Base-by-base conservation (phyloP, 2,888 invertebrate genomes). In the Chymomyza procnemis region DNA sequence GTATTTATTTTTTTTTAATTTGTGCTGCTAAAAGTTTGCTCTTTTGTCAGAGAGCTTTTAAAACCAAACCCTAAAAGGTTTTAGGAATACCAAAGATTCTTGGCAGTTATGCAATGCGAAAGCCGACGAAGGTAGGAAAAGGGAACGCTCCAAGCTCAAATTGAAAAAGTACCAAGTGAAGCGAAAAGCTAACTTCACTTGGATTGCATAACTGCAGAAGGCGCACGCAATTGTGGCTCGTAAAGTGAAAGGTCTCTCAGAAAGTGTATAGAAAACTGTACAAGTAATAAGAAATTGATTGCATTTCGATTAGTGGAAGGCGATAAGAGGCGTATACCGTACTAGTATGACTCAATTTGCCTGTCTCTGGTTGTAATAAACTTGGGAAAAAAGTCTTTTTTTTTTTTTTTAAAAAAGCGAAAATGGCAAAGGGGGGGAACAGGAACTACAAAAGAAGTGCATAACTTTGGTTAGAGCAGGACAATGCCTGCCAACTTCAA, bases 341-440 rank as follows among this genome's bases (percentile, higher is more conserved):
- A 26, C 26, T 26, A 26, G 63, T 65, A 66, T 56, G 61, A 75
- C 70, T 73, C 80, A 80, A 78, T 80, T 73, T 77, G 71, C 22
- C 21, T 48, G n/a, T 62, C 47, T 59, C 46, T 22, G 30, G 59
- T 62, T 61, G 60, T 63, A 61, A 70, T 67, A 67, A 69, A 66
- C 73, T 63, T 72, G 57, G 47, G 62, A 63, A 19, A 58, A 52
- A 41, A 41, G 30, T n/a, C 26, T 26, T 26, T 26, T 26, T 41
- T 4, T 5, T 12, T 26, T 26, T 26, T 26, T 41, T 4, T 5
- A 1, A 41, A 14, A 41, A 41, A 41, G 12, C 2, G 34, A 41
- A 41, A 9, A 41, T 12, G 12, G 34, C 34, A 12, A 12, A 41
- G 12, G 34, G 34, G 34, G 34, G 34, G 34, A 12, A 12, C 34